Percentiles rank a stretch among this genome's conserved stretches.
These are phyloP conservation scores for Hylomyscus alleni DNA, from an alignment of 2,797 vertebrate genomes.

Conservation along the genomic window DNA sequence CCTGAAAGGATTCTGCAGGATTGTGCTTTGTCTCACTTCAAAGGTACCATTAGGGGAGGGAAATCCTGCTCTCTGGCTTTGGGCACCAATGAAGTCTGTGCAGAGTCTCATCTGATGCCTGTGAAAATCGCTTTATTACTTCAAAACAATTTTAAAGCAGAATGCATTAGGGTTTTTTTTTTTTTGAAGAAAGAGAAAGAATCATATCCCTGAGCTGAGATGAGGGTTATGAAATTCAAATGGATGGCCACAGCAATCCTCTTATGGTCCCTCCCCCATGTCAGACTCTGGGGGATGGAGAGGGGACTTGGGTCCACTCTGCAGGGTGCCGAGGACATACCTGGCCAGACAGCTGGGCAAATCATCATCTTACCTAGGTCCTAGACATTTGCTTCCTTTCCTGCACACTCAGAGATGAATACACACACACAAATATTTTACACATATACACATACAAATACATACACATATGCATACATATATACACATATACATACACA, in stretches of 20 bases:
- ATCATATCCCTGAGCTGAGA: constrained; percentile 79
- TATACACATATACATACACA: background rate
- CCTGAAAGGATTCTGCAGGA: constrained; percentile 36
- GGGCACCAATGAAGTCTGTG: constrained; percentile 80
- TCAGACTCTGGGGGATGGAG: background rate
- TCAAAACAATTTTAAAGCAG: constrained; percentile 86
- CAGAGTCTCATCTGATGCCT: constrained; percentile 79
- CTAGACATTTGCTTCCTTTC: background rate
- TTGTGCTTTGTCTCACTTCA: constrained; percentile 75
- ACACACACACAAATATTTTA: background rate
- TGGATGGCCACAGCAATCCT: constrained; percentile 84
- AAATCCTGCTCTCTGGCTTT: constrained; percentile 78
- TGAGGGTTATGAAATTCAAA: constrained; percentile 88
- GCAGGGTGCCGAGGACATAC: background rate
- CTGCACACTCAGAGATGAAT: background rate
- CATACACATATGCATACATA: background rate
- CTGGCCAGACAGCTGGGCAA: background rate
- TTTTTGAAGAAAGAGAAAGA: constrained; percentile 86
- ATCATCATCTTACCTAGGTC: background rate
- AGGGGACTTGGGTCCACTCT: background rate
- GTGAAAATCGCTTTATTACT: constrained; percentile 86
- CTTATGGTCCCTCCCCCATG: constrained; percentile 27
- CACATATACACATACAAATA: background rate
- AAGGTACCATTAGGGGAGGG: constrained; percentile 74
- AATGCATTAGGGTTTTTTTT: constrained; percentile 84